phyloP scores from a whole-genome alignment of 2,888 invertebrate genomes.

The Pinctada fucata region DNA sequence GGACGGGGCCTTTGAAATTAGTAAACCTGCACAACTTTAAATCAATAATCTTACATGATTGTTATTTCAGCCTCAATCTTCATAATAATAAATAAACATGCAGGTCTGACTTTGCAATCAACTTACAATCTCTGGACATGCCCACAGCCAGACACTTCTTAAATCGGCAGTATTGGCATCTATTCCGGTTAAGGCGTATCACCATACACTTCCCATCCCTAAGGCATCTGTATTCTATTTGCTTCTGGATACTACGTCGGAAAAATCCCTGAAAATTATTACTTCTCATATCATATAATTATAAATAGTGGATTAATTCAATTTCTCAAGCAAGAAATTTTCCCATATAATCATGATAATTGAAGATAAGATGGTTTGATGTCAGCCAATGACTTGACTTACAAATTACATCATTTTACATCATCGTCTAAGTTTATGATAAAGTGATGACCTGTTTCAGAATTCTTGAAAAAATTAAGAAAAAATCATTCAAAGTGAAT shows the following conservation, averaged over 20 bases:
- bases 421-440: too few species aligned
- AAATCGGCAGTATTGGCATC: conserved; percentile 76
- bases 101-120: background rate
- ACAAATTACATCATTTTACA: too few species aligned
- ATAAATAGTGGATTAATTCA: background rate
- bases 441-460: too few species aligned
- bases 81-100: too few species aligned
- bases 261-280: conserved; percentile 73
- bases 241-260: conserved; percentile 76
- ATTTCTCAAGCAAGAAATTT: background rate
- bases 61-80: too few species aligned
- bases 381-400: too few species aligned
- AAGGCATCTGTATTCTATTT: conserved; percentile 76
- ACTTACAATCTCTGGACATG: conserved; percentile 75
- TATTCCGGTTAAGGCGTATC: conserved; percentile 74
- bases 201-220: conserved; percentile 76
- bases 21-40: too few species aligned
- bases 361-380: background rate
- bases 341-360: background rate
- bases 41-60: too few species aligned
- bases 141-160: conserved; percentile 77
- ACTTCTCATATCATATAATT: background rate
- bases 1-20: too few species aligned
- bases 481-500: too few species aligned
- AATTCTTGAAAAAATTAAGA: too few species aligned